Evolutionary conservation across 2,797 vertebrate genomes (phyloP).

Genomic region (Sebastes steindachneri): DNA sequence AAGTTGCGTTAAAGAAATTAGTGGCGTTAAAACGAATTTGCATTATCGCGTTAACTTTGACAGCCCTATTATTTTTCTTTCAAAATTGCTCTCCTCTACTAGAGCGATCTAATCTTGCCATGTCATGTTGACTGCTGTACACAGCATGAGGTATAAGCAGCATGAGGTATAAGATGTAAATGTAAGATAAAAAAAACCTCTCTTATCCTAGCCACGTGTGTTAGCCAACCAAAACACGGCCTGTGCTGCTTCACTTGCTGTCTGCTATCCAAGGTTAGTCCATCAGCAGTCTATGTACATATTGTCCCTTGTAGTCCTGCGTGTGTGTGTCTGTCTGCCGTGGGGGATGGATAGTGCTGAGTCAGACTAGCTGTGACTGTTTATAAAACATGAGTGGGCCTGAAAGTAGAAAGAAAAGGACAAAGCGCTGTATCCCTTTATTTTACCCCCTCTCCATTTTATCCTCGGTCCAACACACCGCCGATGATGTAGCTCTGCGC

Average conservation of each 20-base stretch:
- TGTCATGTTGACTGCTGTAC: neutral
- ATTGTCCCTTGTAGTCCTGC: neutral
- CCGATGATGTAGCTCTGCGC: neutral
- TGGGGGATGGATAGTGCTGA: slow-evolving; percentile 24
- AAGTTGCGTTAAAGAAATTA: no score
- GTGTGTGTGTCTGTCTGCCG: neutral
- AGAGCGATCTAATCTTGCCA: neutral
- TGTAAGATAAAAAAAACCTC: neutral
- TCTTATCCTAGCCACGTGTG: neutral
- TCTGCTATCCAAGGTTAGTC: slow-evolving; percentile 14
- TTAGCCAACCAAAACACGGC: neutral
- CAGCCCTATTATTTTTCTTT: neutral
- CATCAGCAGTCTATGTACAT: neutral
- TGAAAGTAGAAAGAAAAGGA: slow-evolving; percentile 16
- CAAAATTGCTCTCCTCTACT: neutral
- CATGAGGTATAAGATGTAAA: neutral
- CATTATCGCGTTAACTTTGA: no score
- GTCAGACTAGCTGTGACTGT: slow-evolving; percentile 29
- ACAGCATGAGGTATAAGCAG: neutral
- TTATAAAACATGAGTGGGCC: slow-evolving; percentile 32
- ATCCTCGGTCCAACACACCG: neutral
- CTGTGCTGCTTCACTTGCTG: neutral
- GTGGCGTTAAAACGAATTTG: no score
- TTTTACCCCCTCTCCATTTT: neutral
- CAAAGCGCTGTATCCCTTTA: neutral